phyloP scores from a whole-genome alignment of 2,797 vertebrate genomes.

The Acrocephalus scirpaceus region DNA sequence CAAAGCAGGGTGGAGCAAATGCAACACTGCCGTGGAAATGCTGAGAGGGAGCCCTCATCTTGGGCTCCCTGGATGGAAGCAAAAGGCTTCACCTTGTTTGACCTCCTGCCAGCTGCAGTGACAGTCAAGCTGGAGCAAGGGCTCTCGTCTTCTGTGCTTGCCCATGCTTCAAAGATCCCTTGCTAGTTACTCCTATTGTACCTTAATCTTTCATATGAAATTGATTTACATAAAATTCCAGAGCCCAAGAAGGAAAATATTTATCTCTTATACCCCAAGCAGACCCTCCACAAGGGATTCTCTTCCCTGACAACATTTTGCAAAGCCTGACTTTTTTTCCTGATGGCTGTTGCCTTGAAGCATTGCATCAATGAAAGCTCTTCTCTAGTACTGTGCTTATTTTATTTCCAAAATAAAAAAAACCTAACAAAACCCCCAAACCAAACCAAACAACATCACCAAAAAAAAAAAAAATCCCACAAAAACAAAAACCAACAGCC shows the following conservation, averaged over 20 bases:
- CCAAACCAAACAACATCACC: too few species aligned
- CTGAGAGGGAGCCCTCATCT: neutral
- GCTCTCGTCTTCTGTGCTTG: neutral
- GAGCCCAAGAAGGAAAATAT: neutral
- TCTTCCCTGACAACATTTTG: neutral
- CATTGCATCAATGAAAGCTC: neutral
- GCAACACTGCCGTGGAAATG: neutral
- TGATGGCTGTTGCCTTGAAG: neutral
- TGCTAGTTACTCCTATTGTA: accelerated
- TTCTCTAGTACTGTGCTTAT: neutral
- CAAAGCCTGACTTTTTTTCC: neutral
- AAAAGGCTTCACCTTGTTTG: neutral
- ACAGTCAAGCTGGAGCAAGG: neutral
- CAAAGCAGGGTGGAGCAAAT: neutral
- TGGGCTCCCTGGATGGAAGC: neutral
- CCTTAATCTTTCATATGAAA: neutral
- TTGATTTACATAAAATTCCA: neutral
- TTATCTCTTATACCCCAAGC: neutral
- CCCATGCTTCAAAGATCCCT: neutral
- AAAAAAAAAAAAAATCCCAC: too few species aligned
- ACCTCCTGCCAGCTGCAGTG: neutral
- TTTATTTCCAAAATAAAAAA: neutral
- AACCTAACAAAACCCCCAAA: too few species aligned
- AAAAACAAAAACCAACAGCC: neutral
- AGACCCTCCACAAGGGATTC: neutral